Percentiles rank a stretch among this genome's conserved stretches.
Conservation (phyloP, 2,888 invertebrate species). For the Cistogaster globosa region DNA sequence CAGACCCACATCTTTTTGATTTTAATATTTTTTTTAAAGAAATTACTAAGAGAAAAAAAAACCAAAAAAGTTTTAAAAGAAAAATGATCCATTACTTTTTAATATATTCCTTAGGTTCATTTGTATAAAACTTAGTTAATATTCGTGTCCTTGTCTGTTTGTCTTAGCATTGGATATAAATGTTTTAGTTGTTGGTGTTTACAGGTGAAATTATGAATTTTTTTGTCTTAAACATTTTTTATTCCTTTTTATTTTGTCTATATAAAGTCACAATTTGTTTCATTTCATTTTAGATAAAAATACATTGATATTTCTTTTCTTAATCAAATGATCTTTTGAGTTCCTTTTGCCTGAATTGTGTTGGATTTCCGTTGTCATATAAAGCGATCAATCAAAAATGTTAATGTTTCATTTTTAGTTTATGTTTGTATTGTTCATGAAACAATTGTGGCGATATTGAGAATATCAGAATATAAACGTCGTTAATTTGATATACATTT, state of each 20-base stretch:
- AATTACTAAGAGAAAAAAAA: conserved; percentile 16
- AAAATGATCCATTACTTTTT: conserved; percentile 67
- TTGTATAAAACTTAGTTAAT: conserved; percentile 59
- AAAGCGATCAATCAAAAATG: conserved; percentile 82
- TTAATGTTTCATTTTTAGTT: conserved; percentile 72
- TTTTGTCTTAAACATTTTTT: neutral
- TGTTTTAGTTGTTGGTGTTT: conserved; percentile 15
- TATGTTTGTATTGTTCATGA: conserved; percentile 54
- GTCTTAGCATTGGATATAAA: conserved; percentile 8
- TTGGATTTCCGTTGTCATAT: conserved; percentile 73
- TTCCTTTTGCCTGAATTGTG: conserved; percentile 21
- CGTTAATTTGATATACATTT: conserved; percentile 79
- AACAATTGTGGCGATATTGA: conserved; percentile 48
- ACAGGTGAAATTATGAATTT: conserved; percentile 65
- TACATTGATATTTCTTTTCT: conserved; percentile 44
- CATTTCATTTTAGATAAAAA: conserved; percentile 25
- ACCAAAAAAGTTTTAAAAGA: conserved; percentile 8
- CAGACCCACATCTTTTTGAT: conserved; percentile 38
- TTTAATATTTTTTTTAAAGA: neutral
- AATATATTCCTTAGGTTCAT: conserved; percentile 54
- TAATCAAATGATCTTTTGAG: conserved; percentile 59
- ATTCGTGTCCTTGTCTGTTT: conserved; percentile 26
- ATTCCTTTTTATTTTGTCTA: conserved; percentile 44
- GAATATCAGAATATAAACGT: conserved; percentile 47
- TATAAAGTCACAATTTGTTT: conserved; percentile 60